A percentile compares a stretch with the other conserved stretches of the same genome.
phyloP scores from a whole-genome alignment of 2,888 invertebrate genomes.

The Argyresthia goedartella region DNA sequence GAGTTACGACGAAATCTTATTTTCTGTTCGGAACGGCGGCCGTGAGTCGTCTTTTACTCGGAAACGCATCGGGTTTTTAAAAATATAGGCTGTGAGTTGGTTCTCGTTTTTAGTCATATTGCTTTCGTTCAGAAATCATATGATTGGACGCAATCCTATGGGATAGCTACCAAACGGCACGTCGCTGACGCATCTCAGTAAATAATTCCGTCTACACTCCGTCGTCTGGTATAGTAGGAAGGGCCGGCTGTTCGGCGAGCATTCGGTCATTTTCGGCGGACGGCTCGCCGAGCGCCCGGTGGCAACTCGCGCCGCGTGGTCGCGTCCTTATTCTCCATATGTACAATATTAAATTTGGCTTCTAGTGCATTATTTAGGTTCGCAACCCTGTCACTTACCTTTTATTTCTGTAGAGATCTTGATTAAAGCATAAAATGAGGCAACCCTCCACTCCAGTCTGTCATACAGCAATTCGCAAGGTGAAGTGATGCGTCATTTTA shows the following conservation, averaged over 20 bases:
- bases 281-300: slow-evolving; percentile 25
- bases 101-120: slow-evolving; percentile 52
- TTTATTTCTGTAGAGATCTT: slow-evolving; percentile 41
- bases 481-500: not conserved
- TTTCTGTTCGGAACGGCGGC: slow-evolving; percentile 33
- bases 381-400: slow-evolving; percentile 44
- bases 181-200: slow-evolving; percentile 64
- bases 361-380: slow-evolving; percentile 51
- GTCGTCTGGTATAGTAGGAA: slow-evolving; percentile 46
- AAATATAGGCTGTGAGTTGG: slow-evolving; percentile 65
- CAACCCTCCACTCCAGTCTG: too few relatives aligned
- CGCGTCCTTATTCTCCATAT: slow-evolving; percentile 52
- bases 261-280: slow-evolving; percentile 3
- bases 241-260: slow-evolving; percentile 4
- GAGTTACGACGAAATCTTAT: slow-evolving; percentile 26
- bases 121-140: slow-evolving; percentile 34
- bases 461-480: too few relatives aligned
- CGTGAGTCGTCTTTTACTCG: slow-evolving; percentile 30
- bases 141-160: slow-evolving; percentile 33
- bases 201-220: slow-evolving; percentile 65
- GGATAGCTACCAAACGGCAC: slow-evolving; percentile 60
- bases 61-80: slow-evolving; percentile 41
- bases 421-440: too few relatives aligned
- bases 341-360: slow-evolving; percentile 62
- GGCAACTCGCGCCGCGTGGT: slow-evolving; percentile 30